phyloP scores from a whole-genome alignment of 2,888 invertebrate genomes.

The Dendrolimus pini region DNA sequence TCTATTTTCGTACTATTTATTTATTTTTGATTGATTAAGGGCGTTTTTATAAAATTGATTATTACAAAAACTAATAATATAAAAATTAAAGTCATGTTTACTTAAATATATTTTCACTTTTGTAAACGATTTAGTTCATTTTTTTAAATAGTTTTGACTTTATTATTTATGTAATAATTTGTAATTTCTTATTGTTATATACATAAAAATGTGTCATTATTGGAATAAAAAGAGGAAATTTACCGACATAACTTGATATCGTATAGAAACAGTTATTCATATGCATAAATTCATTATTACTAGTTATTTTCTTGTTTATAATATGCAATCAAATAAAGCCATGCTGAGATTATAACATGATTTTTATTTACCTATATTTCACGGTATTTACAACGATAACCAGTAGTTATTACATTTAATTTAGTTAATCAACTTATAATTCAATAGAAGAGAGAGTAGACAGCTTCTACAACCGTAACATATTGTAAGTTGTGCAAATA shows the following conservation, averaged over 20 bases:
- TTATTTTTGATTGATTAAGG: background rate
- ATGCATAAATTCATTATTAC: constrained; percentile 7
- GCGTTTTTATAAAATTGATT: background rate
- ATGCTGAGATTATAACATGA: constrained; percentile 26
- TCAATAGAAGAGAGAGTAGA: too few relatives aligned
- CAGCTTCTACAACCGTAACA: too few relatives aligned
- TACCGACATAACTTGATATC: background rate
- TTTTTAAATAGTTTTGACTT: background rate
- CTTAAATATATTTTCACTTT: background rate
- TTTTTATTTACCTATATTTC: constrained; percentile 5
- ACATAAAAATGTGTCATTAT: background rate
- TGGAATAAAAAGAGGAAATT: background rate
- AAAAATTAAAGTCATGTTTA: too few relatives aligned
- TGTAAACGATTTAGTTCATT: background rate
- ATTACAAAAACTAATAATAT: background rate
- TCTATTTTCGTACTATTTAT: background rate
- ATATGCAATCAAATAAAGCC: constrained; percentile 46
- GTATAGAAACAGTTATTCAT: background rate
- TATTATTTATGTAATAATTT: background rate
- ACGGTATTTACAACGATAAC: too few relatives aligned
- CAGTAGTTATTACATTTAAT: too few relatives aligned
- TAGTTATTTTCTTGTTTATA: constrained; percentile 36
- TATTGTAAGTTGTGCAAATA: too few relatives aligned
- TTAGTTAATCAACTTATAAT: too few relatives aligned
- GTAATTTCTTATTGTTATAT: too few relatives aligned